phyloP scores from a whole-genome alignment of 1,140 invertebrate species.

The Hydropsyche tenuis region DNA sequence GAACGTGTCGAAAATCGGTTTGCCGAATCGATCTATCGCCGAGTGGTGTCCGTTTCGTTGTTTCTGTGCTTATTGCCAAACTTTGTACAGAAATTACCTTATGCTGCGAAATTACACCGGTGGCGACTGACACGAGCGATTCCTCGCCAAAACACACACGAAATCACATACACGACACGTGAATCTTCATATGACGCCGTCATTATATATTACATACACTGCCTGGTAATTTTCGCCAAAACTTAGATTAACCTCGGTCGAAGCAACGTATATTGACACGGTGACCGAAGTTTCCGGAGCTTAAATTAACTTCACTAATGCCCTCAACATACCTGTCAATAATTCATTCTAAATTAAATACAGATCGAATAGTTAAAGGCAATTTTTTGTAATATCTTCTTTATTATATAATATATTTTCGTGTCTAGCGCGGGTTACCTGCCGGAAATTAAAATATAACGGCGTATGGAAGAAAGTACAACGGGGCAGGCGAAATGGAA shows the following conservation, averaged over 20 bases:
- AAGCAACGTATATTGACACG: no score
- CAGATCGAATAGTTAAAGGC: no score
- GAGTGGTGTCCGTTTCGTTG: not conserved
- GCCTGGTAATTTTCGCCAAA: no score
- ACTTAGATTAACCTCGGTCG: no score
- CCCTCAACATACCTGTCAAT: not conserved
- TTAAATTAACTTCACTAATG: no score
- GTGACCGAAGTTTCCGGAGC: no score
- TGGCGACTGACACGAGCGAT: not conserved
- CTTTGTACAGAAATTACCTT: not conserved
- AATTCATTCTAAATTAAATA: not conserved
- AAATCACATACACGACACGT: no score
- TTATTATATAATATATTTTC: not conserved
- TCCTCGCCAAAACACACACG: not conserved
- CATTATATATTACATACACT: no score
- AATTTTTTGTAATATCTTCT: not conserved
- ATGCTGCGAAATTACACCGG: not conserved
- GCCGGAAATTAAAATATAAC: conserved; percentile 26
- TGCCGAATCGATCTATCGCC: not conserved
- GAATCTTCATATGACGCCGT: no score
- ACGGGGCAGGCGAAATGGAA: not conserved
- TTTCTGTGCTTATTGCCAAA: conserved; percentile 1
- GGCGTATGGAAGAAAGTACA: not conserved
- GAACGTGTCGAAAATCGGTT: not conserved
- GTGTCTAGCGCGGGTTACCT: not conserved